phyloP scores from a whole-genome alignment of 2,113 vertebrate genomes.

The Calonectris borealis region DNA sequence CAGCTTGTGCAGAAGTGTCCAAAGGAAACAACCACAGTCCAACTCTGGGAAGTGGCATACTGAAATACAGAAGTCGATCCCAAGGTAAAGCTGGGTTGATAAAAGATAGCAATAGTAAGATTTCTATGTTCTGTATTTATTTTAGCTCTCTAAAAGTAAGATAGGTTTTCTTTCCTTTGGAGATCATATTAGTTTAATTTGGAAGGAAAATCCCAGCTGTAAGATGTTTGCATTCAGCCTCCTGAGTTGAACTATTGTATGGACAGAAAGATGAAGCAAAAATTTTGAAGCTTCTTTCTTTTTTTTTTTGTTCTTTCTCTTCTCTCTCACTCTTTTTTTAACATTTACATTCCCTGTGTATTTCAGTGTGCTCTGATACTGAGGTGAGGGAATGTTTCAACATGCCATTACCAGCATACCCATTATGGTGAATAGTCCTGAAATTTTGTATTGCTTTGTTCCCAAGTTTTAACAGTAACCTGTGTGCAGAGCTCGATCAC shows the following conservation, averaged over 20 bases:
- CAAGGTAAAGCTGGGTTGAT: conserved; percentile 76
- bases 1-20: conserved; percentile 64
- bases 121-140: background rate
- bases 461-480: background rate
- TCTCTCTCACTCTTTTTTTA: background rate
- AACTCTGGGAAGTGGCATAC: conserved; percentile 71
- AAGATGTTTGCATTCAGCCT: background rate
- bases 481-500: background rate
- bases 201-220: background rate
- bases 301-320: background rate
- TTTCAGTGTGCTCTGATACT: background rate
- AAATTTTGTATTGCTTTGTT: background rate
- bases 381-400: background rate
- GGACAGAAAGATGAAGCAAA: background rate
- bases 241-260: background rate
- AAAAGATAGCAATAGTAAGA: background rate
- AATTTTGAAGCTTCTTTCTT: background rate
- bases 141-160: background rate
- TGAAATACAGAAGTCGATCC: conserved; percentile 85
- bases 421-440: background rate
- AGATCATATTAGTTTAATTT: background rate
- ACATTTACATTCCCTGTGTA: background rate
- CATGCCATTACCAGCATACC: background rate
- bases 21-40: conserved; percentile 81
- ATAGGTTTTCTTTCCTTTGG: background rate